Evolutionary conservation across 2,888 invertebrate genomes (phyloP), one percentile per base, ranked within the genome.

Genomic region (Antheraea yamamai): DNA sequence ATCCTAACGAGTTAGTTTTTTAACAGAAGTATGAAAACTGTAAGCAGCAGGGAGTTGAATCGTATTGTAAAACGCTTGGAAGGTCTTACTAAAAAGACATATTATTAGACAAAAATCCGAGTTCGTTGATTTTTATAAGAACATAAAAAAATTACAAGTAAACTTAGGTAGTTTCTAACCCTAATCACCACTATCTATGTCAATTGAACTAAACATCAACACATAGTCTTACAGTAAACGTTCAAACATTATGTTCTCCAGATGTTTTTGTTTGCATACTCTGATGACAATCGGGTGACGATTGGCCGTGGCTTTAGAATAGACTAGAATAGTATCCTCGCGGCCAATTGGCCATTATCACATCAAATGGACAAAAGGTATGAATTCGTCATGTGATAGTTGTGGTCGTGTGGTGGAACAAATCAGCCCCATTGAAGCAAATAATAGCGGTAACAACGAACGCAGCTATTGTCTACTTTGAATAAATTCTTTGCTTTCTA

Each of bases 381-480:
- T 76, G 78, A 79, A 82, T 79, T 81, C 76, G 80, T 84, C 81
- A 82, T 81, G 55, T 74, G 26, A 4, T 26, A 66, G 26, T 12
- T 30, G 30, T 66, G 30, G 64, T 26, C 16, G 30, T 26, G 74
- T 58, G 20, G 70, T 84, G 82, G 84, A 77, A 76, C 85, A 78
- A 88, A 88, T 87, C 75, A 72, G 70, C 55, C 76, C 79, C 77
- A 83, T 85, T 86, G 76, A 82, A 75, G 75, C 76, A 73, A 74
- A 82, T 82, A 84, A 83, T 82, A 83, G 72, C 76, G 58, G n/a
- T 74, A 73, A 77, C 75, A 75, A 71, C 51, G 74, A 77, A 71
- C 58, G 39, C 58, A 18, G 23, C 71, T 58, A 64, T 71, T 71
- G 51, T 74, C 39, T 70, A 30, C 16, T 2, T 30, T 12, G 12